Conservation (phyloP, 2,797 vertebrate species). For the Anolis apletophallus region DNA sequence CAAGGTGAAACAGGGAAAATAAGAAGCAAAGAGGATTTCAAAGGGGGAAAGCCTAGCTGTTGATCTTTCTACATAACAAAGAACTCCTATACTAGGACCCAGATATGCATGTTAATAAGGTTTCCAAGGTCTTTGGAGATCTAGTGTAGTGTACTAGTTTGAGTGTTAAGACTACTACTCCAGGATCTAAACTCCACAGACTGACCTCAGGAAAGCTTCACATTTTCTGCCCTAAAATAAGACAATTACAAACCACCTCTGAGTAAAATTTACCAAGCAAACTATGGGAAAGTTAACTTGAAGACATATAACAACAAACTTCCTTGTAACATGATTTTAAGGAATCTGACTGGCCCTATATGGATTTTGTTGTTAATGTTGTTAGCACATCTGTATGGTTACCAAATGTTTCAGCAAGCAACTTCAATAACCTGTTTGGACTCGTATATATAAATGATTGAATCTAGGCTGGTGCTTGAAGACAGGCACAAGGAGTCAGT, state of each 20-base stretch:
- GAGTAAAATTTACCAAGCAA: too few relatives aligned
- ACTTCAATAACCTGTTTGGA: neutral
- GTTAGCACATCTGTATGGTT: neutral
- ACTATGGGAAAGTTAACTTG: too few relatives aligned
- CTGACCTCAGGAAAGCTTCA: too few relatives aligned
- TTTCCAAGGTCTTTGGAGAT: too few relatives aligned
- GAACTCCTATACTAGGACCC: neutral
- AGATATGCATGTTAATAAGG: neutral
- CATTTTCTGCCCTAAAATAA: too few relatives aligned
- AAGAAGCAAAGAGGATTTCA: neutral
- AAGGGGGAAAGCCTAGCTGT: neutral
- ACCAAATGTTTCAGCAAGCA: neutral
- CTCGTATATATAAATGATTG: neutral
- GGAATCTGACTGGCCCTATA: neutral
- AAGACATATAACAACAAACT: too few relatives aligned
- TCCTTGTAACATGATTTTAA: neutral
- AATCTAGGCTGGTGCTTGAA: neutral
- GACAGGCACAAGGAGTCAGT: neutral
- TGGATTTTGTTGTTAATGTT: neutral
- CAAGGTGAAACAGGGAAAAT: neutral
- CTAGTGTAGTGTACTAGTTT: too few relatives aligned
- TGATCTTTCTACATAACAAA: neutral
- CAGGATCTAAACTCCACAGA: too few relatives aligned
- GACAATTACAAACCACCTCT: too few relatives aligned
- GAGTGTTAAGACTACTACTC: too few relatives aligned